Base-by-base conservation (phyloP, 2,888 invertebrate species). In the Dasypogon diadema region DNA sequence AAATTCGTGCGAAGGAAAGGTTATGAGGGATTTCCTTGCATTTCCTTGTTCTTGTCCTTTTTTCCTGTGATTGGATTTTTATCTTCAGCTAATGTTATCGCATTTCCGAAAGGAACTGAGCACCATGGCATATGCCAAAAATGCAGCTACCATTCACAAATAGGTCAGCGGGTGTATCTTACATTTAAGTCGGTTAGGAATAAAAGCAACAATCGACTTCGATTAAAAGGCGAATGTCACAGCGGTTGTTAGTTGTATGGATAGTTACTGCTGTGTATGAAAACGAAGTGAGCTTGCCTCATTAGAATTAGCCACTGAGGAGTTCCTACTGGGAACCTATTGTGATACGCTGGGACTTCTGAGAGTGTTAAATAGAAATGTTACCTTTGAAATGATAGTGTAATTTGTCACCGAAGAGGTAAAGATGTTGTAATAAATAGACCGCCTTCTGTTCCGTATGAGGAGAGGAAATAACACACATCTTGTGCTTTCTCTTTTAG, bases 1-100 rank as follows among this genome's bases (percentile, higher is more conserved):
- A 65, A 65, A 65, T 37, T 46, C 65, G 65, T 65, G 65, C 65
- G 24, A 65, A 46, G 18, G 65, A 65, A 65, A 65, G 22, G 46
- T 65, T 65, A 48, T 48, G 65, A 48, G 65, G 65, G 65, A 65
- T 65, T 65, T 65, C 18, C 18, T 21, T 21, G 4, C 18, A 18
- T 16, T 51, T 14, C 21, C 2, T 51, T 51, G 42, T 12, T 42
- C 42, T 0, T 42, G 8, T 42, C 42, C 42, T 6, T 42, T 42
- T n/a, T 42, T 42, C 42, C 42, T 42, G 42, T 51, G 18, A 51
- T 51, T 51, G 21, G 16, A 51, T 51, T 51, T 21, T 14, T 21
- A 51, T 51, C 21, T 18, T 51, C 18, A 6, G 4, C 22, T 4
- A 6, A 16, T 51, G 14, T 51, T 5, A 51, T 51, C 8, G 42